These are phyloP conservation scores for Harpagifer antarcticus DNA, from an alignment of 2,797 vertebrate genomes.

Conservation along the genomic window DNA sequence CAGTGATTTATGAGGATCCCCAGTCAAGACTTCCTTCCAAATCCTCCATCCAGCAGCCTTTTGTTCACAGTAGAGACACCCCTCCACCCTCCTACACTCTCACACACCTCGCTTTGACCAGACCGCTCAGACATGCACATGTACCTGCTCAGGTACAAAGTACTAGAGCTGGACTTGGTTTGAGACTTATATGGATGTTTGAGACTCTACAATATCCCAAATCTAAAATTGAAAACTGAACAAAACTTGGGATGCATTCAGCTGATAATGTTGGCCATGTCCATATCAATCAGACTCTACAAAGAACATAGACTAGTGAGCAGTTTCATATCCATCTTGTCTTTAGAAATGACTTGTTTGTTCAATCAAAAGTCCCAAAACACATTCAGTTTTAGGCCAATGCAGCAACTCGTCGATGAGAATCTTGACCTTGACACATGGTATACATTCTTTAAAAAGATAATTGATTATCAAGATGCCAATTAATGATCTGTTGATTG, in stretches of 20 bases:
- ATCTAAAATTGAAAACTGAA: neutral
- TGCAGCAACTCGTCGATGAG: neutral
- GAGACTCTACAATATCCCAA: no score
- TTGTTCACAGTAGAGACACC: conserved; percentile 64
- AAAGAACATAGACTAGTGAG: neutral
- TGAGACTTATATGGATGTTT: neutral
- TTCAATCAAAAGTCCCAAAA: neutral
- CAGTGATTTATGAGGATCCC: conserved; percentile 84
- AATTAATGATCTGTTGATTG: neutral
- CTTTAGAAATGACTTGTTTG: neutral
- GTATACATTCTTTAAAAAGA: no score
- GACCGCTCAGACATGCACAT: conserved; percentile 40
- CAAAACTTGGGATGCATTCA: neutral
- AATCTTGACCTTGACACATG: neutral
- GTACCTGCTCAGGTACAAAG: conserved; percentile 11
- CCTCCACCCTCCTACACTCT: neutral
- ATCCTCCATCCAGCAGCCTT: conserved; percentile 73
- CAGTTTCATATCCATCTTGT: neutral
- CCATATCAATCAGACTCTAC: neutral
- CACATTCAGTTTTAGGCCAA: neutral
- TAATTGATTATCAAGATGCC: neutral
- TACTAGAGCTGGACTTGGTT: neutral
- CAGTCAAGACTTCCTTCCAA: conserved; percentile 74
- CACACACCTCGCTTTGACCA: conserved; percentile 43
- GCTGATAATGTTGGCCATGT: neutral